A percentile compares a stretch with the other conserved stretches of the same genome.
These are phyloP conservation scores for Edolisoma coerulescens DNA, from an alignment of 2,113 vertebrate species.

Conservation along the genomic window DNA sequence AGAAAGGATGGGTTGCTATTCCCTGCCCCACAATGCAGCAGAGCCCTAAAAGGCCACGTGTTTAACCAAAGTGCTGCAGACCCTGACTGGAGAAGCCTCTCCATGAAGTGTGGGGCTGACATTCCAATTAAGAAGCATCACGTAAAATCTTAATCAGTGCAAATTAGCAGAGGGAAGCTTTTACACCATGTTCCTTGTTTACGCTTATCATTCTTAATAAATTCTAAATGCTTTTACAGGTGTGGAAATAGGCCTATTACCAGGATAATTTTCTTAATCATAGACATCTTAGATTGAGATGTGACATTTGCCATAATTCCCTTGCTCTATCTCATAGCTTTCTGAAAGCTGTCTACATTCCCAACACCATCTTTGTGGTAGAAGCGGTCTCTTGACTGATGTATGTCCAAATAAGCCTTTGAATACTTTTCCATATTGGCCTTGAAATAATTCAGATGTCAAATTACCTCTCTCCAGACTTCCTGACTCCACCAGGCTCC, in stretches of 20 bases:
- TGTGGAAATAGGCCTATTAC: slow-evolving; percentile 62
- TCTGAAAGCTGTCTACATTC: slow-evolving; percentile 68
- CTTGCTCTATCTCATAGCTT: slow-evolving; percentile 71
- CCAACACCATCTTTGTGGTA: slow-evolving; percentile 46
- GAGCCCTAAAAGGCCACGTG: not conserved
- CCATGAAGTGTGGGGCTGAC: slow-evolving; percentile 55
- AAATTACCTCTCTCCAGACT: slow-evolving; percentile 85
- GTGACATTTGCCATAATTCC: slow-evolving; percentile 69
- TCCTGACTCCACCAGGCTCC: slow-evolving; percentile 79
- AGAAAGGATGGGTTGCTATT: slow-evolving; percentile 61
- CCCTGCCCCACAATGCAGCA: not conserved
- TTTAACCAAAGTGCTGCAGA: slow-evolving; percentile 6
- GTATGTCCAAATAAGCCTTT: slow-evolving; percentile 87
- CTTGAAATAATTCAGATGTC: slow-evolving; percentile 93
- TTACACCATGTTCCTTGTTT: slow-evolving; percentile 71
- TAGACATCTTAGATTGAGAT: slow-evolving; percentile 61
- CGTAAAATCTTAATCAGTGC: slow-evolving; percentile 78
- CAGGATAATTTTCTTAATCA: slow-evolving; percentile 65
- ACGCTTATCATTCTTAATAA: slow-evolving; percentile 79
- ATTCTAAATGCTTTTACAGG: slow-evolving; percentile 67
- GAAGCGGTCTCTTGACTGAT: slow-evolving; percentile 83
- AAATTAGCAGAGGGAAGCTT: slow-evolving; percentile 66
- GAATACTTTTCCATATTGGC: slow-evolving; percentile 86
- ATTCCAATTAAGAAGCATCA: slow-evolving; percentile 74
- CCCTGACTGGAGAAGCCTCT: not conserved